Base-by-base conservation (phyloP, 2,113 vertebrate species). In the Alligator sinensis region DNA sequence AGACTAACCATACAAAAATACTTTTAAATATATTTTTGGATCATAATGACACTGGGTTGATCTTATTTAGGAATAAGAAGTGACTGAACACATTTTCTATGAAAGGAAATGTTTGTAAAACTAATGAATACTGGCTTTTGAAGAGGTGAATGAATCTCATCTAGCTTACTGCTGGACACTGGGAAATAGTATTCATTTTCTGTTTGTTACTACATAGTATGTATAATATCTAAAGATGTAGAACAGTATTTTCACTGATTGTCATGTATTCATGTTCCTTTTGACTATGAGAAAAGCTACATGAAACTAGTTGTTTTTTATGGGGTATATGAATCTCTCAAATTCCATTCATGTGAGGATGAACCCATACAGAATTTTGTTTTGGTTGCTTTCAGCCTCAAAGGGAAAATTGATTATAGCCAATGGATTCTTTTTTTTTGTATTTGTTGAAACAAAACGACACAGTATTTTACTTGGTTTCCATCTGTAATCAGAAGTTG, bases 1-100 rank as follows among this genome's bases (percentile, higher is more conserved):
- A 85, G 89, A 82, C 81, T 91, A 86, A 82, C 21, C 74, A 59
- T 87, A 81, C 76, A 22, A 76, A 76, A 88, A 68, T 93, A 30
- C 72, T 88, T 92, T 76, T 19, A 30, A 54, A 9, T 79, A 89
- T 87, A 47, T 78, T 25, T 82, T 86, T 72, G 74, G 89, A 84
- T 88, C 82, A 78, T 25, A 18, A 58, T 91, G 84, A 27, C 62
- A 75, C 84, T 92, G 30, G 3, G 72, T 93, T 84, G 54, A 61
- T 86, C 78, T 86, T 82, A 54, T 78, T 82, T 80, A 94, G 61
- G 83, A 87, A 89, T 80, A 94, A 58, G 83, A 87, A 89, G 76
- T 19, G 28, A 91, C 47, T 78, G 80, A 80, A 94, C 82, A n/a
- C 16, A 68, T 95, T 96, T 94, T 90, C 57, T 34, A 14, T 77